phyloP scores from a whole-genome alignment of 2,113 vertebrate genomes.

The Eupsittula cactorum region DNA sequence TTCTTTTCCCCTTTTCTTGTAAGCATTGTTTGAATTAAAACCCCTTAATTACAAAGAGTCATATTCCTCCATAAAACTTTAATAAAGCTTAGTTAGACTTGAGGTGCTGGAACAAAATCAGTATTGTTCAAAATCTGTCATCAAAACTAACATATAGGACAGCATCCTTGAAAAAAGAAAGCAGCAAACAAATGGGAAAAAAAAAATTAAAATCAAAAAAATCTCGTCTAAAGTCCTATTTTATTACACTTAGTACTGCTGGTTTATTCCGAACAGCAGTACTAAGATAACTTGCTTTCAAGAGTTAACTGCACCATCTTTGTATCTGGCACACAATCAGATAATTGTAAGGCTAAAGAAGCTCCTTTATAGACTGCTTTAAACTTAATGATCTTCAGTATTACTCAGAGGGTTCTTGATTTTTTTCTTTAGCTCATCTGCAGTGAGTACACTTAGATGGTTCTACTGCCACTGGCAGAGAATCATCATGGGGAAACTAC shows the following conservation, averaged over 20 bases:
- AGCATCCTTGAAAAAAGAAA: background rate
- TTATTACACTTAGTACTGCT: background rate
- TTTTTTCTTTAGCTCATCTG: background rate
- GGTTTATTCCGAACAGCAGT: background rate
- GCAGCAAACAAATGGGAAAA: background rate
- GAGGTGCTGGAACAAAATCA: background rate
- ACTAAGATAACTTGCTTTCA: background rate
- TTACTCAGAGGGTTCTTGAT: rapidly evolving
- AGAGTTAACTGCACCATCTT: background rate
- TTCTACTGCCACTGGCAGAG: background rate
- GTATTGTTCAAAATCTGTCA: background rate
- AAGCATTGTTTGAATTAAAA: background rate
- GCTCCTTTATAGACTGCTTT: background rate
- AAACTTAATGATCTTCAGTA: background rate
- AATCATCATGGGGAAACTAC: background rate
- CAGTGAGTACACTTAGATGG: background rate
- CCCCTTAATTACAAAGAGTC: background rate
- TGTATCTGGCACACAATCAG: background rate
- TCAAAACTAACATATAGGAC: background rate
- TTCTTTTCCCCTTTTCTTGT: background rate
- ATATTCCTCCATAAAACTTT: background rate
- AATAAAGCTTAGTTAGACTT: background rate
- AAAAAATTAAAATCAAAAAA: background rate
- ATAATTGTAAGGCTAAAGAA: background rate
- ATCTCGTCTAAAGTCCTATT: background rate